Conservation (phyloP, 2,113 vertebrate genomes). For the Leptosomus discolor region DNA sequence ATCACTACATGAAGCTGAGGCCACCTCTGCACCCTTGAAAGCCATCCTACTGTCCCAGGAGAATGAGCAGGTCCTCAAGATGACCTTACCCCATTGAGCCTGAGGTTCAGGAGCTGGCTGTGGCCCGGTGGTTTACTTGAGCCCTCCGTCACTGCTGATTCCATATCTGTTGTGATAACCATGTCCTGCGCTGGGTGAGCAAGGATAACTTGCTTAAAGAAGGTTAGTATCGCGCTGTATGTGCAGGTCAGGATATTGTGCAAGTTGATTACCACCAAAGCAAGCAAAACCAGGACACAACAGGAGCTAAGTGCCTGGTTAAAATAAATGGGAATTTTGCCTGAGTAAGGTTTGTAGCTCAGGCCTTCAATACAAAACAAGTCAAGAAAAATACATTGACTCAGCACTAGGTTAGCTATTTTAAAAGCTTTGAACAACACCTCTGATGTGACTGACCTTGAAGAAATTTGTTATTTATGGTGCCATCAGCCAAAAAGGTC, state of each 20-base stretch:
- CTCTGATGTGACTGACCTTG: conserved; percentile 32
- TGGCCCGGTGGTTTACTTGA: neutral
- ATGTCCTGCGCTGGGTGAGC: rapidly evolving
- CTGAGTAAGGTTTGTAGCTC: neutral
- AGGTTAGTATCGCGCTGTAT: neutral
- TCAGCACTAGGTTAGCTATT: conserved; percentile 24
- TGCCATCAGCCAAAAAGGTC: neutral
- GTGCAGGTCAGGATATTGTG: neutral
- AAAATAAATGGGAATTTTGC: neutral
- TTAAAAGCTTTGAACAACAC: conserved; percentile 35
- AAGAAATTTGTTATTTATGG: conserved; percentile 16
- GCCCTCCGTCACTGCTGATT: neutral
- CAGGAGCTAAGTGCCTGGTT: neutral
- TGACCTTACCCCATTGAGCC: no score
- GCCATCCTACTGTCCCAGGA: neutral
- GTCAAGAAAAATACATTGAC: conserved; percentile 16
- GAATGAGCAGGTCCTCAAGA: neutral
- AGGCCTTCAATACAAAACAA: neutral
- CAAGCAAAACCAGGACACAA: neutral
- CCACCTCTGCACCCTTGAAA: neutral
- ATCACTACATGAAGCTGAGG: neutral
- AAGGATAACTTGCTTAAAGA: neutral
- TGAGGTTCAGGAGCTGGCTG: neutral
- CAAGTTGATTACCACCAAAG: neutral
- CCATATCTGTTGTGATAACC: neutral